phyloP scores from a whole-genome alignment of 2,888 invertebrate genomes.

The Polydrusus tereticollis region DNA sequence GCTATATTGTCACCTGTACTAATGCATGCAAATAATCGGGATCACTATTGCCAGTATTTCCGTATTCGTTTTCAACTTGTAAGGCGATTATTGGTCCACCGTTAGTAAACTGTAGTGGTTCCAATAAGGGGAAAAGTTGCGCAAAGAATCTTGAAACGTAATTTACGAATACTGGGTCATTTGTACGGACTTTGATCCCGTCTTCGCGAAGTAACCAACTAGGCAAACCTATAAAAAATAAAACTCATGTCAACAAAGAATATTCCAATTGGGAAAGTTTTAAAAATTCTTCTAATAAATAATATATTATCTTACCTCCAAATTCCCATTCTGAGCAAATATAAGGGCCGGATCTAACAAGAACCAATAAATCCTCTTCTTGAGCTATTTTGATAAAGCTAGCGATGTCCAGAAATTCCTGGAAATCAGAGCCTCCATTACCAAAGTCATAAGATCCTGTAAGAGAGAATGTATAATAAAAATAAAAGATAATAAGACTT shows the following conservation, averaged over 20 bases:
- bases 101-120: slow-evolving; percentile 73
- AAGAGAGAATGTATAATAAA: background rate
- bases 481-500: too few species aligned
- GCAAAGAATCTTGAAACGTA: slow-evolving; percentile 68
- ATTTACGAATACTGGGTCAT: slow-evolving; percentile 60
- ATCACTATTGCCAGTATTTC: slow-evolving; percentile 70
- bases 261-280: background rate
- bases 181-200: slow-evolving; percentile 65
- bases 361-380: slow-evolving; percentile 82
- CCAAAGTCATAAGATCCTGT: slow-evolving; percentile 68
- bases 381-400: slow-evolving; percentile 80
- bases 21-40: slow-evolving; percentile 66
- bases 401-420: slow-evolving; percentile 71
- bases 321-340: slow-evolving; percentile 92
- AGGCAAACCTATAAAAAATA: slow-evolving; percentile 58
- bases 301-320: slow-evolving; percentile 54
- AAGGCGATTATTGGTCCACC: slow-evolving; percentile 90
- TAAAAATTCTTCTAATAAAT: background rate
- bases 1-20: slow-evolving; percentile 53
- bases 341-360: slow-evolving; percentile 90
- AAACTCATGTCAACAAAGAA: too few species aligned
- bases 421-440: slow-evolving; percentile 66
- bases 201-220: slow-evolving; percentile 62
- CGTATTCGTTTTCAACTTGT: slow-evolving; percentile 82
- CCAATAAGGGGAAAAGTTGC: slow-evolving; percentile 67